A percentile compares a stretch with the other conserved stretches of the same genome.
phyloP scores from a whole-genome alignment of 2,888 invertebrate genomes.

The Apotomis capreana region DNA sequence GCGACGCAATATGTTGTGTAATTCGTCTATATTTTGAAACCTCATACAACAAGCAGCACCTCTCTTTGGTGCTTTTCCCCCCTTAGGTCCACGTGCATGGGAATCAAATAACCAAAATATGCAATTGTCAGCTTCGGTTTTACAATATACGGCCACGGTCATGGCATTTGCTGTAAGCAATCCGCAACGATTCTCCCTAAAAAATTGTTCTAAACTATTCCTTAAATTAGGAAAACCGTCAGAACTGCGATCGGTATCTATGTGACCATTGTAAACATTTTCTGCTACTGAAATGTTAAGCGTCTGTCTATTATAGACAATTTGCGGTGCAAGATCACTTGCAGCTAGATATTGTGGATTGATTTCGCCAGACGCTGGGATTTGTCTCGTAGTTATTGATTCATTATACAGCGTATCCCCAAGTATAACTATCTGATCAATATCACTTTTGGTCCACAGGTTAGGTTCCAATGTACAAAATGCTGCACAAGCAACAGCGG shows the following conservation, averaged over 20 bases:
- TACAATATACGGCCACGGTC: slow-evolving; percentile 4
- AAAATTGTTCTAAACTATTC: not conserved
- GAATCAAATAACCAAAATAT: too few species aligned
- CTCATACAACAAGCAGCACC: slow-evolving; percentile 43
- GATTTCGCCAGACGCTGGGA: not conserved
- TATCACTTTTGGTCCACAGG: slow-evolving; percentile 7
- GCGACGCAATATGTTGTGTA: slow-evolving; percentile 31
- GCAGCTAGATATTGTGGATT: slow-evolving; percentile 3
- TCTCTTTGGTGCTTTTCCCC: slow-evolving; percentile 29
- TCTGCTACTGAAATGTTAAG: not conserved
- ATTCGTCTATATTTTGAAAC: slow-evolving; percentile 36
- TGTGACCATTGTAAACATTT: slow-evolving; percentile 10
- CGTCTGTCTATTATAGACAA: not conserved
- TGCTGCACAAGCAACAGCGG: slow-evolving; percentile 1
- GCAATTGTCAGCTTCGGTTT: not conserved
- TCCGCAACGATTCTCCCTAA: not conserved
- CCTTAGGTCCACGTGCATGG: slow-evolving; percentile 43
- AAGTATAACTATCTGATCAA: not conserved
- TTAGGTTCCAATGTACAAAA: not conserved
- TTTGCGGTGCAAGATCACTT: not conserved
- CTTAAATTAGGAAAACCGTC: not conserved
- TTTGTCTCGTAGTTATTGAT: not conserved
- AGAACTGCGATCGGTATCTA: too few species aligned
- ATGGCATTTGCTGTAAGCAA: not conserved
- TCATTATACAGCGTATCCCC: not conserved